phyloP scores from a whole-genome alignment of 64 coral and sea anemone species.

The Trachythela sp. region DNA sequence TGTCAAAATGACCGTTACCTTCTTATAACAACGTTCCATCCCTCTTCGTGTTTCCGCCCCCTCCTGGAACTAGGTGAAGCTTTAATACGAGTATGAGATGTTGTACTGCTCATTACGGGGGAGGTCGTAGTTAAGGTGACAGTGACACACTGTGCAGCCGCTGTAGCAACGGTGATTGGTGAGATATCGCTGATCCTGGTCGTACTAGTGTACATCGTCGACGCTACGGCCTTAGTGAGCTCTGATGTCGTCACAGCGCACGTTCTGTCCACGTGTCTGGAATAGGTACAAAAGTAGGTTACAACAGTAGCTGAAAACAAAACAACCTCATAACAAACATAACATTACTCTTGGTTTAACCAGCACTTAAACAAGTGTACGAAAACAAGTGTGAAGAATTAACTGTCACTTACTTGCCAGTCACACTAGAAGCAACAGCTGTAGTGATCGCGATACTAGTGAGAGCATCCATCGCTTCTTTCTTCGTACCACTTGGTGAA shows the following conservation, averaged over 20 bases:
- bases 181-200: constrained; percentile 83
- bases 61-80: constrained; percentile 73
- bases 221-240: constrained; percentile 81
- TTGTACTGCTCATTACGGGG: constrained; percentile 53
- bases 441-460: constrained; percentile 90
- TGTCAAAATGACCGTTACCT: constrained; percentile 32
- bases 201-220: constrained; percentile 74
- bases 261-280: constrained; percentile 61
- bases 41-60: constrained; percentile 85
- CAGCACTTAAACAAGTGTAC: too few relatives aligned
- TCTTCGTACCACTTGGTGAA: not conserved
- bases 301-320: not conserved
- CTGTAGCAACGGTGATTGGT: constrained; percentile 95
- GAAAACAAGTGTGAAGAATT: too few relatives aligned
- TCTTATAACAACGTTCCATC: constrained; percentile 93
- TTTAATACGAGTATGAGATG: constrained; percentile 47
- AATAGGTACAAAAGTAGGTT: not conserved
- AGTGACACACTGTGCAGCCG: constrained; percentile 85
- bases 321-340: too few relatives aligned
- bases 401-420: constrained; percentile 64
- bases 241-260: constrained; percentile 74
- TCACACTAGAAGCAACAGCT: constrained; percentile 59
- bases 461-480: constrained; percentile 70
- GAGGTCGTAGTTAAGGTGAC: constrained; percentile 81
- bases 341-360: too few relatives aligned